Evolutionary conservation across 2,888 invertebrate genomes (phyloP), one percentile per base, ranked within the genome.

Genomic region (Eupithecia insigniata): DNA sequence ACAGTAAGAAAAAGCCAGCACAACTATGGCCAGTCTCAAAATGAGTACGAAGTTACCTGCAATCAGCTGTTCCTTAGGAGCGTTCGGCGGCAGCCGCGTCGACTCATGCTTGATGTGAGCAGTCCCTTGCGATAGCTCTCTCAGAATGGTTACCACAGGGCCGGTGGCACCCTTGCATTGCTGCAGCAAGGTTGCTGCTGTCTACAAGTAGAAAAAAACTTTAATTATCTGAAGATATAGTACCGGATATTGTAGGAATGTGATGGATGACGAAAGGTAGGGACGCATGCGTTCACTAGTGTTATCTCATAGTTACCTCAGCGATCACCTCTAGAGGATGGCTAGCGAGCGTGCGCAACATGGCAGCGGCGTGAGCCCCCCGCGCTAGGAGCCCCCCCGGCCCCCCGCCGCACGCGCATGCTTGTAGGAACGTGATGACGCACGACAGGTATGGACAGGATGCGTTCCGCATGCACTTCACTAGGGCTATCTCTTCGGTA

Each of bases 151-250:
- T 75, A 84, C 87, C 62, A 90, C 88, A 0, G 91, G 89, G 1
- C 92, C 90, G 22, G 87, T 68, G 14, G 85, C 80, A 65, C 85
- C 82, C 81, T 88, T 89, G 84, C 85, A 88, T 73, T 87, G 87
- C 34, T 80, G 73, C 26, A 90, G 83, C 7, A 93, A 81, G 0
- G 80, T 76, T 5, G 85, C 83, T 0, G 90, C 90, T 30, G 90
- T 82, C 90, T 92, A 78, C 0, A 2, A 18, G 39, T 8, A 14
- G 65, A 51, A 62, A 14, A 55, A 30, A 55, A 58, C 4, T 39
- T 22, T n/a, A n/a, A n/a, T n/a, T n/a, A n/a, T n/a, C n/a, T n/a
- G n/a, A n/a, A n/a, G n/a, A n/a, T n/a, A n/a, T n/a, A n/a, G n/a
- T n/a, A n/a, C n/a, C n/a, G 1, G 1, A 2, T 4, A 26, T 28